These are phyloP conservation scores for Cinclus mexicanus DNA, from an alignment of 2,113 vertebrate genomes.

Conservation along the genomic window DNA sequence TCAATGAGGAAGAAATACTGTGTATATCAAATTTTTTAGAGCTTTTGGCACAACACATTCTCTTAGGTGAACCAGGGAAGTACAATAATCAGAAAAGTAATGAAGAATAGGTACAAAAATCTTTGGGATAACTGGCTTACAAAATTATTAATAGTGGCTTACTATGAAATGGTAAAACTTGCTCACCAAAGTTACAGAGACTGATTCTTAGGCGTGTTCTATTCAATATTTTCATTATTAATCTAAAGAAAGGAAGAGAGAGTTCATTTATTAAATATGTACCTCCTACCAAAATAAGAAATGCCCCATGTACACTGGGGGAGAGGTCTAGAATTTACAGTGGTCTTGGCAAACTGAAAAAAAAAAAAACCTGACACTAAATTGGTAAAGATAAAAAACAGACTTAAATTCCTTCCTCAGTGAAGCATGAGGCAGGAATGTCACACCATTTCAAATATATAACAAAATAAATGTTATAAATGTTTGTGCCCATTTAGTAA, in stretches of 20 bases:
- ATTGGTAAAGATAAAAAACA: neutral
- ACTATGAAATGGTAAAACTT: neutral
- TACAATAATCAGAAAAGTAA: neutral
- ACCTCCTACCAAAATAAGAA: neutral
- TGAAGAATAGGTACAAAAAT: neutral
- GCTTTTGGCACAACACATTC: neutral
- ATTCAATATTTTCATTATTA: neutral
- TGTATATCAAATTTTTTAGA: neutral
- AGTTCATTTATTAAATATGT: neutral
- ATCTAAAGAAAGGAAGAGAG: neutral
- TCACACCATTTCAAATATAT: neutral
- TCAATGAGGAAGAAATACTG: neutral
- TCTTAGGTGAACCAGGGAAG: neutral
- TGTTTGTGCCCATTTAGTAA: neutral
- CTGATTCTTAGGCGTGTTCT: rapidly evolving
- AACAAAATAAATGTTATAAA: neutral
- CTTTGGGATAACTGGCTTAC: rapidly evolving
- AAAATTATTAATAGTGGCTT: neutral
- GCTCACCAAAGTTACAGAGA: neutral
- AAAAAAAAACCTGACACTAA: neutral
- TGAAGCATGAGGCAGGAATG: neutral
- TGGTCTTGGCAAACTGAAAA: neutral
- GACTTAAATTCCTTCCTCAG: neutral
- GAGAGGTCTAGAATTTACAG: neutral
- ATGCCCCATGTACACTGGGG: neutral